Evolutionary conservation across 2,888 invertebrate species (phyloP), one percentile per base, ranked within the genome.

Genomic region (Electrophaes corylata): DNA sequence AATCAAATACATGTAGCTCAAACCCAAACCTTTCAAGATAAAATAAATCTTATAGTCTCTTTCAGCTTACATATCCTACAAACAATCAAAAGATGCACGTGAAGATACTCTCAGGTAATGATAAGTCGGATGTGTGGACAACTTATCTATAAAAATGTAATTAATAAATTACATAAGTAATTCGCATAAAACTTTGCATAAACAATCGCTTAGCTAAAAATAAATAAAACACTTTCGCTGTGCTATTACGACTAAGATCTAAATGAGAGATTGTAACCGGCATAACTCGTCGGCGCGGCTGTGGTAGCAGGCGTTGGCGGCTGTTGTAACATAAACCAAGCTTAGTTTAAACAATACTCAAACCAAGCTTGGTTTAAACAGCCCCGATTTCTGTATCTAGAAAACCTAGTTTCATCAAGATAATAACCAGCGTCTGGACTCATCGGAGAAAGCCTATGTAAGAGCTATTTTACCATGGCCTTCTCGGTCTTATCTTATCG

Each of bases 191-290:
- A 62, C 60, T 65, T 75, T 74, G 78, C 79, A 68, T 65, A 67
- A 69, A 72, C 76, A 84, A 75, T 84, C 81, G 86, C 87, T 72
- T 62, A 75, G 85, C 84, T 76, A 67, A 69, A 69, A 64, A 74
- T 69, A 50, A 74, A 76, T 70, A 73, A 72, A 69, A 73, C 66
- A 77, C 78, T 79, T 78, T 80, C 78, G 83, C 84, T 64, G 40
- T 35, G 59, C 60, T 52, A 57, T 57, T 35, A 59, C 49, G 72
- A 61, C 64, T 58, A 62, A 64, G 63, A 63, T 56, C 50, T 57
- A 55, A 39, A 54, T 11, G 19, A 48, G 60, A 67, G 65, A 67
- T 66, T 63, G 44, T 56, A 46, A 62, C 50, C 44, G 60, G 60
- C 50, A 53, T 60, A 51, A 50, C 56, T 57, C 16, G 59, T 48